Conservation (phyloP, 2,797 vertebrate genomes). For the Malacoctenus gilli region DNA sequence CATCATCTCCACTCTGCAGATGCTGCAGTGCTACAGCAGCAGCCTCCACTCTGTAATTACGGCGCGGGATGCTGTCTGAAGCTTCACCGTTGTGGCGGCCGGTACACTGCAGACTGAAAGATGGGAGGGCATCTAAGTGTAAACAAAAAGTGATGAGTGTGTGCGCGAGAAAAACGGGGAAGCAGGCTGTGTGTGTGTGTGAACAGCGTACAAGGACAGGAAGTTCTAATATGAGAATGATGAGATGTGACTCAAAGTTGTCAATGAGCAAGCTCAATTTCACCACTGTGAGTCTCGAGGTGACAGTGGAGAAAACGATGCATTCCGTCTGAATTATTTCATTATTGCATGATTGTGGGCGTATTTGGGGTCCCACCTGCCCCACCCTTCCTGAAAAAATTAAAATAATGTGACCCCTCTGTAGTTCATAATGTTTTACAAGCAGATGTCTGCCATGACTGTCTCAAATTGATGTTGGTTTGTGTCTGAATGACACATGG, state of each 20-base stretch:
- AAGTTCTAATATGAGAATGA: slow-evolving; percentile 42
- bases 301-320: no score
- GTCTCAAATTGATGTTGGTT: slow-evolving; percentile 51
- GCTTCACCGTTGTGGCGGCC: slow-evolving; percentile 52
- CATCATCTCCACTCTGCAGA: slow-evolving; percentile 51
- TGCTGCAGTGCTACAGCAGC: slow-evolving; percentile 47
- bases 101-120: slow-evolving; percentile 46
- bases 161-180: neutral
- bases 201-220: slow-evolving; percentile 18
- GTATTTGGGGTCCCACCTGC: no score
- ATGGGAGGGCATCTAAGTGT: slow-evolving; percentile 24
- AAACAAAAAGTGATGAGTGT: slow-evolving; percentile 21
- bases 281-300: neutral
- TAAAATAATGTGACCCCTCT: slow-evolving; percentile 27
- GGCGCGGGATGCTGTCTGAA: slow-evolving; percentile 59
- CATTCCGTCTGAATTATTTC: no score
- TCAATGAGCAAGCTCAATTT: slow-evolving; percentile 42
- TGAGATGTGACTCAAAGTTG: slow-evolving; percentile 33
- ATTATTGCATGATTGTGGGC: no score
- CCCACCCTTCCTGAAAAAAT: neutral
- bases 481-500: slow-evolving; percentile 52
- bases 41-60: slow-evolving; percentile 65
- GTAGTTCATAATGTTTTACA: slow-evolving; percentile 29
- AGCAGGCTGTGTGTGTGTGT: no score
- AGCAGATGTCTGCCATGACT: slow-evolving; percentile 41